Percentiles rank a stretch among this genome's conserved stretches.
Evolutionary conservation across 2,113 vertebrate species (phyloP).

Genomic region (Amphiprion percula): DNA sequence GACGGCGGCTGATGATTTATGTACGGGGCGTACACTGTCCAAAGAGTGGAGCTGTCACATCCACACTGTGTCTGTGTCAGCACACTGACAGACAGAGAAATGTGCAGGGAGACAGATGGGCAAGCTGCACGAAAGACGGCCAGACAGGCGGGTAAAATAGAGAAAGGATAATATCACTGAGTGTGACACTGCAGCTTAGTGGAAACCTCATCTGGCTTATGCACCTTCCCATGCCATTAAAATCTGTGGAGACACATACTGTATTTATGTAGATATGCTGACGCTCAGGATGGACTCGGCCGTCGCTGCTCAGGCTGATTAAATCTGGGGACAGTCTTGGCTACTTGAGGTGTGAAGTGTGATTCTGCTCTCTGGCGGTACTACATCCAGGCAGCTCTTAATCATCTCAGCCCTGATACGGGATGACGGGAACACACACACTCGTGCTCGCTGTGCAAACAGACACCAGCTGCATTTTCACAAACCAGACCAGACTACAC

Average conservation of each 20-base stretch:
- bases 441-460: slow-evolving; percentile 41
- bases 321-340: slow-evolving; percentile 19
- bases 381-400: slow-evolving; percentile 16
- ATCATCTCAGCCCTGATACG: slow-evolving; percentile 28
- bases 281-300: not conserved
- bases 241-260: not conserved
- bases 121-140: slow-evolving; percentile 11
- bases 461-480: slow-evolving; percentile 31
- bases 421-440: slow-evolving; percentile 22
- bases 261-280: slow-evolving; percentile 11
- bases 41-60: slow-evolving; percentile 52
- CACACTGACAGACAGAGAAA: slow-evolving; percentile 14
- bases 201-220: slow-evolving; percentile 18
- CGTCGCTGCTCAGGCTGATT: slow-evolving; percentile 21
- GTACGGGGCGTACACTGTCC: slow-evolving; percentile 31
- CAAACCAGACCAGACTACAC: slow-evolving; percentile 22
- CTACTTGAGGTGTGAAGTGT: slow-evolving; percentile 29
- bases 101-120: slow-evolving; percentile 16
- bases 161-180: slow-evolving; percentile 11
- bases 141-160: slow-evolving; percentile 11
- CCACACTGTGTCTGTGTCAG: slow-evolving; percentile 45
- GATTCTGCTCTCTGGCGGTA: slow-evolving; percentile 34
- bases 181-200: slow-evolving; percentile 16
- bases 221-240: slow-evolving; percentile 5
- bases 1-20: slow-evolving; percentile 64